Conservation (phyloP, 2,113 vertebrate species). For the Laticauda laticaudata region DNA sequence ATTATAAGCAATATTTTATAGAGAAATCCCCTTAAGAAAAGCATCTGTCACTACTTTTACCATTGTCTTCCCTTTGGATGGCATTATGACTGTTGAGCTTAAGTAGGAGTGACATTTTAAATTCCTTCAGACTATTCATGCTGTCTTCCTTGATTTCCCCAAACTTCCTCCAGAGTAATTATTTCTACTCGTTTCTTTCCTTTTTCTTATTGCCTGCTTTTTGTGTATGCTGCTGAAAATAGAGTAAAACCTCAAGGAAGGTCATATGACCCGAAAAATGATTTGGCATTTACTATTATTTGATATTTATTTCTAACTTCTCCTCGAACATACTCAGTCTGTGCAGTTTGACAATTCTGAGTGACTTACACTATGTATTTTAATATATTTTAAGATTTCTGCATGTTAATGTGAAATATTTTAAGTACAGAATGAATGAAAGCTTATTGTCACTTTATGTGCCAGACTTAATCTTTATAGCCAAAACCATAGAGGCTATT, state of each 20-base stretch:
- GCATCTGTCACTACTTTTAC: constrained; percentile 59
- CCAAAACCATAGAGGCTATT: background rate
- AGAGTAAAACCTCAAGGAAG: constrained; percentile 27
- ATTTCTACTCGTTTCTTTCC: constrained; percentile 60
- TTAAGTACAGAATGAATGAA: background rate
- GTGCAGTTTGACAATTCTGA: background rate
- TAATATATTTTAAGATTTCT: background rate
- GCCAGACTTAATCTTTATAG: constrained; percentile 9
- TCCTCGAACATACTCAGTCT: background rate
- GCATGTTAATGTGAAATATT: background rate
- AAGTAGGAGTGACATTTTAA: constrained; percentile 66
- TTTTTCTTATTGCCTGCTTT: constrained; percentile 61
- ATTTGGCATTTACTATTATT: constrained; percentile 26
- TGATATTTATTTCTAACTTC: background rate
- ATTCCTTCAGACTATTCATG: constrained; percentile 65
- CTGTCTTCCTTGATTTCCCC: constrained; percentile 70
- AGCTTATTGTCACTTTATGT: background rate
- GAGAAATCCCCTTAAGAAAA: constrained; percentile 58
- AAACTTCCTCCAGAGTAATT: constrained; percentile 66
- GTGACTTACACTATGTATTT: background rate
- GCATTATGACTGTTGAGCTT: constrained; percentile 60
- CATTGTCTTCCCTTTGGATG: constrained; percentile 49
- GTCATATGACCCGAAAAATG: constrained; percentile 42
- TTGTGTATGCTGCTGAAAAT: constrained; percentile 37
- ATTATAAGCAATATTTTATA: constrained; percentile 65